Base-by-base conservation (phyloP, 2,888 invertebrate genomes). In the Nomada goodeniana region DNA sequence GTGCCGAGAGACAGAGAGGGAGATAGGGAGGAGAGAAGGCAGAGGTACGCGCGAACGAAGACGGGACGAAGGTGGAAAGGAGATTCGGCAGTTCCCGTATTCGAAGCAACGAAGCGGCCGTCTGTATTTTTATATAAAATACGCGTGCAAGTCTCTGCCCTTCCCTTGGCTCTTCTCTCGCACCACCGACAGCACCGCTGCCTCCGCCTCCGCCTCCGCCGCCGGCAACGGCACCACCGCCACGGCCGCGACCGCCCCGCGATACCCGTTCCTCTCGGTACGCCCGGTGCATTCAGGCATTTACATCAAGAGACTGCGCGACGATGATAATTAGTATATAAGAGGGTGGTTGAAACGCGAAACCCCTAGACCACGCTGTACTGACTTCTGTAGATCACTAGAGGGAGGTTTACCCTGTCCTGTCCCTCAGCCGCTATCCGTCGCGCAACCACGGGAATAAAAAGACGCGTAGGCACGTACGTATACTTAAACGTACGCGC, bases 251-350 rank as follows among this genome's bases (percentile, higher is more conserved):
- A 60, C 68, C 72, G 23, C 60, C 73, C 68, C 67, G 47, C 71
- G 5, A 68, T 76, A 68, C 73, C 83, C 20, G 75, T 74, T 73
- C 80, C 80, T 70, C 85, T 71, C 82, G 64, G 69, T 82, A 47
- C 69, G 69, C 73, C 67, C 84, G 86, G 90, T 91, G 92, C 92
- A 90, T 91, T 91, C 86, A 89, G 89, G 91, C 92, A 89, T 92
- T 92, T 90, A 90, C 88, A 90, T 92, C 88, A 90, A 92, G 92
- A 91, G 91, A 91, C 91, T 90, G 83, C 88, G 88, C 86, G 91
- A 92, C 90, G 91, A 92, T 91, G 92, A 92, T 93, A 93, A 93
- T 93, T 93, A 93, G 93, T 91, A 90, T 87, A 90, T 89, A 91
- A 92, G 92, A 86, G 91, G 89, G 80, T 89, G 88, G 89, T 87